phyloP scores from a whole-genome alignment of 2,888 invertebrate species.

The Dermolepida albohirtum region DNA sequence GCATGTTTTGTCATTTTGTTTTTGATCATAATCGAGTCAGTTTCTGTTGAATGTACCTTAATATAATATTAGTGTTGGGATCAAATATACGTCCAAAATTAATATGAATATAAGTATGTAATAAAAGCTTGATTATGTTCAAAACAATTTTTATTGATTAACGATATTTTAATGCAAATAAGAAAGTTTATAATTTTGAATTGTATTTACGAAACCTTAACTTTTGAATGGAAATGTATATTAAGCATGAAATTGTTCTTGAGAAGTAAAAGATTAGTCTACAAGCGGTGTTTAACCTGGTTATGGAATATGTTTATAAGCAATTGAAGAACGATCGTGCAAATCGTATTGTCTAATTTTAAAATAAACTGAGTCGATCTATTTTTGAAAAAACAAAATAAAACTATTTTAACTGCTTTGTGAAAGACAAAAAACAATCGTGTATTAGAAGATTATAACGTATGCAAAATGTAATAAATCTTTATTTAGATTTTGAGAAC shows the following conservation, averaged over 20 bases:
- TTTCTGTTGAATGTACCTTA: not conserved
- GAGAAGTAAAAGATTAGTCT: conserved; percentile 5
- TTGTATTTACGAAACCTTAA: conserved; percentile 2
- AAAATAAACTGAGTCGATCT: too few relatives aligned
- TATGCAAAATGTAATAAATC: too few relatives aligned
- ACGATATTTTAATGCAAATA: not conserved
- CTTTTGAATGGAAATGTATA: not conserved
- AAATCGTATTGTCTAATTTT: too few relatives aligned
- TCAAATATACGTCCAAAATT: conserved; percentile 20
- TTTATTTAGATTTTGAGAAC: too few relatives aligned
- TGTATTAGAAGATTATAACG: too few relatives aligned
- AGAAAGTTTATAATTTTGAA: conserved; percentile 16
- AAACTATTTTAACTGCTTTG: too few relatives aligned
- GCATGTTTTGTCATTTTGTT: too few relatives aligned
- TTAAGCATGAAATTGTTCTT: conserved; percentile 3
- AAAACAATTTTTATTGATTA: conserved; percentile 1
- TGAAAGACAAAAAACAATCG: too few relatives aligned
- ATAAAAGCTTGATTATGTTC: conserved; percentile 11
- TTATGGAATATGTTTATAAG: too few relatives aligned
- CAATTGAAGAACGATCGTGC: too few relatives aligned
- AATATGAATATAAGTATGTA: conserved; percentile 1
- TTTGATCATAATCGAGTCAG: conserved; percentile 15
- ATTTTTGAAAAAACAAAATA: too few relatives aligned
- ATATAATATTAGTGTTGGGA: not conserved
- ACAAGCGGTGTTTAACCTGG: too few relatives aligned